Conservation (phyloP, 2,797 vertebrate genomes). For the Hydrophis major region DNA sequence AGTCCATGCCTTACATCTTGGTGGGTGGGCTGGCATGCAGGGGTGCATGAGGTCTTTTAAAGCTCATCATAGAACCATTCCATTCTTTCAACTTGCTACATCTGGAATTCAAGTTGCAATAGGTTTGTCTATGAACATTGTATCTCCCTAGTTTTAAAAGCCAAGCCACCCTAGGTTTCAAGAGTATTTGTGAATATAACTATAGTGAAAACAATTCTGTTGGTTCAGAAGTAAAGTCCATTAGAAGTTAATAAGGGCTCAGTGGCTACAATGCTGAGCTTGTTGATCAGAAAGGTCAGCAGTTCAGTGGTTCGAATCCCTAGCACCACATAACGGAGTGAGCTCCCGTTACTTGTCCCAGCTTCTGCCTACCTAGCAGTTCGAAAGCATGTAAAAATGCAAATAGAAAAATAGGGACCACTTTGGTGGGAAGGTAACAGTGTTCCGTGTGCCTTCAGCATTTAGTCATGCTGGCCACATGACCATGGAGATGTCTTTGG, state of each 20-base stretch:
- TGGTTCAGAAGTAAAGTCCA: background rate
- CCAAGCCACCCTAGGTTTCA: background rate
- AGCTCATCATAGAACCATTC: background rate
- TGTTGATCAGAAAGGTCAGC: no score
- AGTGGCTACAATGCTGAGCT: no score
- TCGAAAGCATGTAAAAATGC: no score
- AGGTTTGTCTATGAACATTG: background rate
- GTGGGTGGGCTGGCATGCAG: background rate
- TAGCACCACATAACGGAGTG: no score
- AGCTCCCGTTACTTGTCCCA: no score
- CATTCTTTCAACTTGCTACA: background rate
- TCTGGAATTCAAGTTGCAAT: background rate
- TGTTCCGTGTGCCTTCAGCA: no score
- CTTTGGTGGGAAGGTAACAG: no score
- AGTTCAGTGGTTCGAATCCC: no score
- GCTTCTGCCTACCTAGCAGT: no score
- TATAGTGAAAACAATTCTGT: background rate
- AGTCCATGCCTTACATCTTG: background rate
- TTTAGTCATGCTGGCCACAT: no score
- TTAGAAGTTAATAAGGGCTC: background rate
- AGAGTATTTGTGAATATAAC: background rate
- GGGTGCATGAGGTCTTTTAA: background rate
- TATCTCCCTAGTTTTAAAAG: background rate
- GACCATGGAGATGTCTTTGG: no score
- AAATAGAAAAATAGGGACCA: no score